A percentile compares a stretch with the other conserved stretches of the same genome.
Conservation (phyloP, 2,113 vertebrate genomes). For the Mobula hypostoma region DNA sequence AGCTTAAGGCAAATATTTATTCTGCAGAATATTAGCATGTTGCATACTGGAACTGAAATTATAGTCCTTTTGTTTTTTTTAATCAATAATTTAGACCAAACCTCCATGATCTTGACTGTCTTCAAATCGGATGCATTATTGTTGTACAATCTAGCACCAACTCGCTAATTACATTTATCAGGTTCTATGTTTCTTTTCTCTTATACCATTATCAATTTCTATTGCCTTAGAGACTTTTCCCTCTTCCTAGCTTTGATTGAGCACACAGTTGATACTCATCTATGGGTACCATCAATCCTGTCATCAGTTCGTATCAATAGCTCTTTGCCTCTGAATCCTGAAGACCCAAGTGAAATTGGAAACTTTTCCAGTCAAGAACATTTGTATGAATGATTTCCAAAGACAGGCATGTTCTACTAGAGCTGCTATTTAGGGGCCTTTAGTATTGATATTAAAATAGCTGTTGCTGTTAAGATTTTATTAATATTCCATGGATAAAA, state of each 20-base stretch:
- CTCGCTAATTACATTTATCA: background rate
- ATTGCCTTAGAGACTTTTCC: background rate
- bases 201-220: background rate
- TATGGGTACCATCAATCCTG: background rate
- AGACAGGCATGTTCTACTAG: background rate
- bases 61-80: background rate
- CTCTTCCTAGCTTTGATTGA: background rate
- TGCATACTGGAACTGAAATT: background rate
- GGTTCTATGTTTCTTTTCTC: background rate
- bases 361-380: background rate
- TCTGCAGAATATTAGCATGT: background rate
- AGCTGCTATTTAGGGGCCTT: background rate
- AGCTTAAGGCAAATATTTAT: too few species aligned
- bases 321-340: background rate
- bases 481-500: background rate
- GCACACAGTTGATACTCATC: background rate
- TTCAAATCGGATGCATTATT: background rate
- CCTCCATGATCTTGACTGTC: background rate
- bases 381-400: background rate
- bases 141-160: background rate
- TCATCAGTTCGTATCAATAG: background rate
- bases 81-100: background rate
- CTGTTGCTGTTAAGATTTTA: background rate
- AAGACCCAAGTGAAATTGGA: background rate
- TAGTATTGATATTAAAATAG: background rate